A percentile compares a stretch with the other conserved stretches of the same genome.
These are phyloP conservation scores for Octopus bimaculoides DNA, from an alignment of 1,140 invertebrate genomes.

Conservation along the genomic window DNA sequence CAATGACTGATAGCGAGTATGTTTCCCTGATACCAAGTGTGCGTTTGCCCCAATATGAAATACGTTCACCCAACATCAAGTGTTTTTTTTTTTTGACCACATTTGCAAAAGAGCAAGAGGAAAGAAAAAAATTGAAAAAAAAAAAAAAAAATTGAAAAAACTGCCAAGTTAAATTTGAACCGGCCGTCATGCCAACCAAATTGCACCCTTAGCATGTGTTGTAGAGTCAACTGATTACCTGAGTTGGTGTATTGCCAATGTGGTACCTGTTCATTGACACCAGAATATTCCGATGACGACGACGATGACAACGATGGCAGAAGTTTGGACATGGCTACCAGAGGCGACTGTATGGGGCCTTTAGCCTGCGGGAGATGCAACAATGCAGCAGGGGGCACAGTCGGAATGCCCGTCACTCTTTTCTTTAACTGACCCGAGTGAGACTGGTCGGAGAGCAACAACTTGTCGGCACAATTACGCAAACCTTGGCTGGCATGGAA, in stretches of 20 bases:
- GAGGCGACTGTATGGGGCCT: not conserved
- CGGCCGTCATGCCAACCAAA: constrained; percentile 1
- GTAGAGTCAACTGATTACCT: not conserved
- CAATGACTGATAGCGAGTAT: too few relatives aligned
- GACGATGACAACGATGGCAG: not conserved
- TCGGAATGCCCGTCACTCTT: not conserved
- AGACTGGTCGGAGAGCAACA: too few relatives aligned
- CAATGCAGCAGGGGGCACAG: not conserved
- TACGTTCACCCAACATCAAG: too few relatives aligned
- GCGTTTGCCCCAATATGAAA: too few relatives aligned
- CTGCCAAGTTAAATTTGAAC: not conserved
- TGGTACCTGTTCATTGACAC: not conserved
- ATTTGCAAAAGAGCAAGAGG: too few relatives aligned
- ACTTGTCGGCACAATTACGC: not conserved
- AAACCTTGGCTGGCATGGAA: not conserved
- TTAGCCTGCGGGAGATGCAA: not conserved
- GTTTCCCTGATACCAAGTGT: too few relatives aligned
- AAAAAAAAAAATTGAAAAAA: too few relatives aligned
- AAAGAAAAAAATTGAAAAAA: too few relatives aligned
- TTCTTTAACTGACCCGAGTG: not conserved
- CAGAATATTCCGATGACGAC: not conserved
- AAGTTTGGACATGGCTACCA: not conserved
- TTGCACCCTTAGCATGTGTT: not conserved
- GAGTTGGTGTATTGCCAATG: not conserved
- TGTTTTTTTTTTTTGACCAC: too few relatives aligned